Evolutionary conservation across 2,113 vertebrate genomes (phyloP), one percentile per base, ranked within the genome.

Genomic region (Puma concolor): DNA sequence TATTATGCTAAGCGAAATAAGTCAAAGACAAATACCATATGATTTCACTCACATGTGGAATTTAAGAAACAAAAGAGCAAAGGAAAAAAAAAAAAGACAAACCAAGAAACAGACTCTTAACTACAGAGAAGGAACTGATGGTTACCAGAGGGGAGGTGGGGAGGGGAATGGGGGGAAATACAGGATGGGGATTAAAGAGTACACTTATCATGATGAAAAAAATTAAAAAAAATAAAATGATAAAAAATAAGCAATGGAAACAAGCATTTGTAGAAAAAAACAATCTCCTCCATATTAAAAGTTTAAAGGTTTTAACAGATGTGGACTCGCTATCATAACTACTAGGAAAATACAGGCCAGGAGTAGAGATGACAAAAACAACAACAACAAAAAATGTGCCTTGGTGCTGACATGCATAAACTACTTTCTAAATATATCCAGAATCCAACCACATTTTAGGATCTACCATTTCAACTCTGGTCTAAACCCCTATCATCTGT

Each of bases 211-310:
- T 31, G 27, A 48, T 48, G 13, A 77, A 77, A 77, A 48, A 77
- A 48, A 29, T 31, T 16, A 1, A 17, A 31, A 44, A 76, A 48
- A 29, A 27, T 27, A 77, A 77, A 48, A 77, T 31, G 27, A 77
- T 77, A 17, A 31, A 48, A 67, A 77, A 80, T 94, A 82, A 96
- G 60, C 50, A 97, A 79, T 71, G 80, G 83, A 95, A 96, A 92
- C n/a, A 92, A 52, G 31, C 19, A 64, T 93, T 91, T 81, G 57
- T 38, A 79, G 79, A 19, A 77, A 92, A 81, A 72, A 95, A 82
- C 5, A 91, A 82, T 52, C 29, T 64, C 31, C 60, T 60, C 50
- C 54, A 92, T 71, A 93, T 88, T 94, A 94, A 92, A 95, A 94
- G 69, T 90, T 90, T 85, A 90, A 74, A 90, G 27, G 41, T 92